Evolutionary conservation across 1,140 invertebrate species (phyloP), one percentile per base, ranked within the genome.

Genomic region (Hesperophylax magnus): DNA sequence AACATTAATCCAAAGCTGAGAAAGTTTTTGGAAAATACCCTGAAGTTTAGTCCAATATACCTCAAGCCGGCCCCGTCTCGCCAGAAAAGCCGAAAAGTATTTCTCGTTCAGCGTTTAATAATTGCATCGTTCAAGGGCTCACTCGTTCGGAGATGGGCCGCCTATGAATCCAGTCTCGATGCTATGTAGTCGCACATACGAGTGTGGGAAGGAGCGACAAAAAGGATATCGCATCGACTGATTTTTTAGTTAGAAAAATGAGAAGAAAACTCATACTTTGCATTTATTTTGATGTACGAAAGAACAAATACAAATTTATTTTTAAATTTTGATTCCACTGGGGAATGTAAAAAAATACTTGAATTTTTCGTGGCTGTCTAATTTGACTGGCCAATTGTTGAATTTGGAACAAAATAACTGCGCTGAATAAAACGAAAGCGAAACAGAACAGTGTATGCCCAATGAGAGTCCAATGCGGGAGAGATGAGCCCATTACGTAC

Each of bases 61-160:
- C 22, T 11, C 17, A 17, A 34, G 63, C 63, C 63, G 63, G 63
- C 20, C 63, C 63, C 3, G 31, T 8, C 39, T 47, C n/a, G 31
- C 22, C 22, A 34, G 63, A 27, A 31, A 67, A 67, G 15, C 22
- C 63, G 22, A 31, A 67, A 67, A 67, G 63, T 67, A 27, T 67
- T 34, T 27, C 63, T 34, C 24, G 63, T 67, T 67, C 22, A 34
- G 17, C 24, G 63, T 67, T 61, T 61, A 67, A 67, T 67, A 67
- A 67, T 67, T 31, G 63, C 63, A 67, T 67, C 24, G 63, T 34
- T 67, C 63, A 67, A 67, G 63, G 31, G 63, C 31, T n/a, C 63
- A 18, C 63, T 34, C 27, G 27, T 34, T n/a, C 17, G 31, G 63
- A 67, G 24, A 34, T 31, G 27, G 31, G 63, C 22, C 27, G 58